Evolutionary conservation across 2,113 vertebrate genomes (phyloP), one percentile per base, ranked within the genome.

Genomic region (Dicaeum eximium): DNA sequence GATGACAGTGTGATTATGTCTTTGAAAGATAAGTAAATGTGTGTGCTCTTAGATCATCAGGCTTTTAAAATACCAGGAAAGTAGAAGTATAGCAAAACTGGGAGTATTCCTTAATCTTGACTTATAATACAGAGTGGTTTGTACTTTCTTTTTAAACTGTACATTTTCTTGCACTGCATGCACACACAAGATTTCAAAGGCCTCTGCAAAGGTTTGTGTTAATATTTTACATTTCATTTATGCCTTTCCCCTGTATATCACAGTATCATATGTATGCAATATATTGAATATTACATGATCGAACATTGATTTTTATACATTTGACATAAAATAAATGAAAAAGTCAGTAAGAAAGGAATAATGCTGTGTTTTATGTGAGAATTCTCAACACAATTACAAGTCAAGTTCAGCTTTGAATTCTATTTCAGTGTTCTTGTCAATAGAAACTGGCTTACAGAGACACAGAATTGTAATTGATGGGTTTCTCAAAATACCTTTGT

Each of bases 1-100:
- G 97, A 97, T 98, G 98, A 98, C 98, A 98, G 97, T 96, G 96
- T 98, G 98, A 98, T 98, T 98, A 98, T 98, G 97, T 97, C 97
- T 98, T 96, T 94, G 91, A 91, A 95, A 98, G 98, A 98, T 98
- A 98, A 98, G 97, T 95, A 97, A 97, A 97, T 98, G 97, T 97
- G 96, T 98, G 70, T 93, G 93, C 96, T 98, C 97, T 98, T 98
- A 98, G 97, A 98, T 98, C 97, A 97, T 95, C 96, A 92, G 94
- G 96, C 97, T 98, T 98, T 98, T 98, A 98, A 98, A 98, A 98
- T 96, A 96, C 97, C 97, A 97, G 86, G 35, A 91, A 97, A 96
- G 72, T 47, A 94, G 72, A 97, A 96, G 77, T 94, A 93, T n/a
- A 88, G 93, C 45, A 94, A 97, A 94, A 95, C 80, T 72, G 77